These are phyloP conservation scores for Drosophila punjabiensis DNA, from an alignment of 1,140 invertebrate genomes.

Conservation along the genomic window DNA sequence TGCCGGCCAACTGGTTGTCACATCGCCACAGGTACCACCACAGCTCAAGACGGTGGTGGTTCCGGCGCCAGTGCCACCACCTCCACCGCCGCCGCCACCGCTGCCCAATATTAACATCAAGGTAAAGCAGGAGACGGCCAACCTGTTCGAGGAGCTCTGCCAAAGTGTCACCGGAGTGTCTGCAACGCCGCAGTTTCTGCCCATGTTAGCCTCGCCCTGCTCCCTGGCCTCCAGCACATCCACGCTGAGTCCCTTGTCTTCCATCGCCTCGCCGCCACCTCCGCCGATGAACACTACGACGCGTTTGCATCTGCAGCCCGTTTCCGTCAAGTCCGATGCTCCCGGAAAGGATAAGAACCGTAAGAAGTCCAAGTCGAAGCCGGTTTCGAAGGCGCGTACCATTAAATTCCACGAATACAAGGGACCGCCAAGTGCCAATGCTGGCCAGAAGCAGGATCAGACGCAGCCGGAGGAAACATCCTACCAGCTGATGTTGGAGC, in stretches of 20 bases:
- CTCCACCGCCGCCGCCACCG: slow-evolving; percentile 85
- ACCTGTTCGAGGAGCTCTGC: slow-evolving; percentile 88
- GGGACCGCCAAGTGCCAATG: slow-evolving; percentile 94
- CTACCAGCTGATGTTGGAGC: slow-evolving; percentile 96
- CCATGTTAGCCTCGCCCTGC: slow-evolving; percentile 88
- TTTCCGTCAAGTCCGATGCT: slow-evolving; percentile 88
- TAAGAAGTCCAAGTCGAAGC: slow-evolving; percentile 96
- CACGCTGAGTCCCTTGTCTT: slow-evolving; percentile 90
- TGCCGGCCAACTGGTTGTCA: slow-evolving; percentile 60
- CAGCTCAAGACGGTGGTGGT: slow-evolving; percentile 46
- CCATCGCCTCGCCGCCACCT: slow-evolving; percentile 86
- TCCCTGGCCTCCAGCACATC: slow-evolving; percentile 87
- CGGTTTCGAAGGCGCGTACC: slow-evolving; percentile 93
- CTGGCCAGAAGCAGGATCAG: slow-evolving; percentile 88
- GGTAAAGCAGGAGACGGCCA: slow-evolving; percentile 81
- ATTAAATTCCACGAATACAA: slow-evolving; percentile 99
- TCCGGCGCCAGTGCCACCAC: slow-evolving; percentile 67
- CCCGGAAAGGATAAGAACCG: slow-evolving; percentile 93
- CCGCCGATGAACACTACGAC: slow-evolving; percentile 85
- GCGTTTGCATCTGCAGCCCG: slow-evolving; percentile 71
- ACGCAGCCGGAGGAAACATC: slow-evolving; percentile 88
- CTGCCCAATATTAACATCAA: slow-evolving; percentile 71
- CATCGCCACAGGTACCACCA: slow-evolving; percentile 69
- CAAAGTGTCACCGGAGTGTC: slow-evolving; percentile 86
- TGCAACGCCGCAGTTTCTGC: slow-evolving; percentile 81